Evolutionary conservation across 1,140 invertebrate species (phyloP), one percentile per base, ranked within the genome.

Genomic region (Saccostrea echinata): DNA sequence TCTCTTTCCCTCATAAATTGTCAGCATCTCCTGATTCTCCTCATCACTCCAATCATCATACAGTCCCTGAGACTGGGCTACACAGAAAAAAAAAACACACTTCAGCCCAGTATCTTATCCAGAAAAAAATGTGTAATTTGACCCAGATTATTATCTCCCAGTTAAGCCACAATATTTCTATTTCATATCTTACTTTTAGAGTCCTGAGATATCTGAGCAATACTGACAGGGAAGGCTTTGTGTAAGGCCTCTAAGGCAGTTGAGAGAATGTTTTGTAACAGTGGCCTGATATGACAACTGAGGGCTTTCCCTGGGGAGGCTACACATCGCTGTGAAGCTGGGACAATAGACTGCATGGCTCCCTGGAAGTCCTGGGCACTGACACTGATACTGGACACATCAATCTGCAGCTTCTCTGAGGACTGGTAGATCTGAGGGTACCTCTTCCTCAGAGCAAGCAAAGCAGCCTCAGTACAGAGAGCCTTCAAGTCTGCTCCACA

Each of bases 391-490:
- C 96, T 96, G 84, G 96, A 95, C 8, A 97, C 96, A 95, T 98
- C 97, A 21, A 99, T 96, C 16, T 97, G 94, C 51, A 98, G 95
- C 91, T 97, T 97, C 91, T 98, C 96, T 84, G 96, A 97, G 33
- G 97, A 97, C 27, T 96, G 95, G 94, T 99, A 99, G 91, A 98
- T 98, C 96, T 99, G 98, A 1, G 98, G 98, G 95, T 98, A 99
- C 0, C 97, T 96, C 93, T 97, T 95, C 88, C 97, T 95, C 83
- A 99, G 95, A 61, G 96, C 95, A 43, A 94, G 91, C 43, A 96
- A 88, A 33, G 95, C 94, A 33, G 95, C 93, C 88, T 96, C 95
- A 12, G 95, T 95, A 90, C 95, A 96, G 13, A 96, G 89, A 11
- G 98, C 97, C 96, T 97, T 95, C 30, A 96, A 88, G 92, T 95